These are phyloP conservation scores for Lontra canadensis DNA, from an alignment of 2,113 vertebrate species.

Conservation along the genomic window DNA sequence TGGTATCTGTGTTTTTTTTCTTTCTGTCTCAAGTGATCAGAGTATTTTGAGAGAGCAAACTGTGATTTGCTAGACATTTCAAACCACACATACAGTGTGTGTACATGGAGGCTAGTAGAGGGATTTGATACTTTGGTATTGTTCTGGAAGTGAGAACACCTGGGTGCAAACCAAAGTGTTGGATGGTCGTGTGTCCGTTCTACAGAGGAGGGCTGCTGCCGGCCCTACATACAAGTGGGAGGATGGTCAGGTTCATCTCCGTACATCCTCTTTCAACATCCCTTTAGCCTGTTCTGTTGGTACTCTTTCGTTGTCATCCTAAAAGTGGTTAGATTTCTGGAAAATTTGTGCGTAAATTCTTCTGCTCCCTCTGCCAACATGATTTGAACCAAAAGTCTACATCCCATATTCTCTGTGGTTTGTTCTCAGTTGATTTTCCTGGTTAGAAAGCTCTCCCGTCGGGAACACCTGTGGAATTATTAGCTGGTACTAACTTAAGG, in stretches of 20 bases:
- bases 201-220: rapidly evolving
- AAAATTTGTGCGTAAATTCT: background rate
- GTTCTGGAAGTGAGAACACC: background rate
- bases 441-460: background rate
- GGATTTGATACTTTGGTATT: background rate
- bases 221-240: background rate
- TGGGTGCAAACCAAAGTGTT: background rate
- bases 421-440: background rate
- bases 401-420: background rate
- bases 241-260: background rate
- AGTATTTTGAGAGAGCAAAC: conserved; percentile 12
- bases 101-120: background rate
- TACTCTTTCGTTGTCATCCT: background rate
- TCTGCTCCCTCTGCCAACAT: background rate
- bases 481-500: background rate
- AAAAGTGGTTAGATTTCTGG: background rate
- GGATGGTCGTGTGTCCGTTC: background rate
- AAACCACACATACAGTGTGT: background rate
- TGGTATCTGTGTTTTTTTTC: background rate
- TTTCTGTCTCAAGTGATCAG: background rate
- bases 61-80: background rate
- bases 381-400: background rate
- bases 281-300: background rate
- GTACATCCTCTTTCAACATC: background rate
- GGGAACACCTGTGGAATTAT: background rate